Evolutionary conservation across 2,888 invertebrate species (phyloP).

Genomic region (Callyntrura sp.): DNA sequence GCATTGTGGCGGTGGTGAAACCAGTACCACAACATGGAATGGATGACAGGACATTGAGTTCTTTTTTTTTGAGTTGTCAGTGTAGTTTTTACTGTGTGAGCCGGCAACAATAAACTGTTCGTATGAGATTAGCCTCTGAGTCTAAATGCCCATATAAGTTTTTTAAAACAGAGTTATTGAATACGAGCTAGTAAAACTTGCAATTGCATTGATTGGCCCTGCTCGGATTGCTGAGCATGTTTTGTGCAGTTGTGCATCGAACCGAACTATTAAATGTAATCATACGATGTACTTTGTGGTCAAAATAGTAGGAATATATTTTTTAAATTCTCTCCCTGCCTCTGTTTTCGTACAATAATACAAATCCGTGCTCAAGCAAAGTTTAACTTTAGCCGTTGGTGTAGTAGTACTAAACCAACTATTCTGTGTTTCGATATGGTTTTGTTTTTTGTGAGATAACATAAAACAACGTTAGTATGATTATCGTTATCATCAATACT

Average conservation of each 20-base stretch:
- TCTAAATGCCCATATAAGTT: neutral
- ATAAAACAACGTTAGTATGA: neutral
- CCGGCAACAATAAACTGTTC: slow-evolving; percentile 34
- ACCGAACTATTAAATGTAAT: slow-evolving; percentile 9
- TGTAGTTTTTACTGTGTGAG: neutral
- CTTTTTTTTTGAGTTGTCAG: too few species aligned
- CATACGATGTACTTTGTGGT: slow-evolving; percentile 10
- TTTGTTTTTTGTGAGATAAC: slow-evolving; percentile 28
- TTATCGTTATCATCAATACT: neutral
- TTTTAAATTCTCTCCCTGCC: neutral
- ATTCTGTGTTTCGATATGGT: slow-evolving; percentile 27
- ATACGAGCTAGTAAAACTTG: neutral
- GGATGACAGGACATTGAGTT: neutral
- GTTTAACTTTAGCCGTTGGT: too few species aligned
- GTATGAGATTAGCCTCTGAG: neutral
- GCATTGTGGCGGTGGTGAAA: too few species aligned
- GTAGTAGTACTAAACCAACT: too few species aligned
- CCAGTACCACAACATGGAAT: too few species aligned
- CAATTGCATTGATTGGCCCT: too few species aligned
- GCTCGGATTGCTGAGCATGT: neutral
- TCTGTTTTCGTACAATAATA: neutral
- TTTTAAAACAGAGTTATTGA: neutral
- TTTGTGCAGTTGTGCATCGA: neutral
- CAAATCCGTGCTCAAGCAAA: too few species aligned
- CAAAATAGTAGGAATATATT: slow-evolving; percentile 2